These are phyloP conservation scores for Pseudomugil tenellus DNA, from an alignment of 2,797 vertebrate species.

Conservation along the genomic window DNA sequence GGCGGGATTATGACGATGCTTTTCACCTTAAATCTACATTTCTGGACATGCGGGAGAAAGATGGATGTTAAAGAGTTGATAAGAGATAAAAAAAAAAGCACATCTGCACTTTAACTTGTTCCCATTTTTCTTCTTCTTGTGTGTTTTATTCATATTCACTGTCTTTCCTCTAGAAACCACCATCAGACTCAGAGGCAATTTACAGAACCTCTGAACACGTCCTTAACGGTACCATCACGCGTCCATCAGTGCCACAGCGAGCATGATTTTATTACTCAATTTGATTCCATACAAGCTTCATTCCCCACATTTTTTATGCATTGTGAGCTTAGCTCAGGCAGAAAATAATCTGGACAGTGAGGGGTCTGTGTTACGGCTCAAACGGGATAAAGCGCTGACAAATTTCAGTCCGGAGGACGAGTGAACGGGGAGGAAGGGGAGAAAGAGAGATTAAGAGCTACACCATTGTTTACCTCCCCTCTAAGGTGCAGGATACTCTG, in stretches of 20 bases:
- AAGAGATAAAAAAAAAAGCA: background rate
- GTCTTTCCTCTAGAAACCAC: conserved; percentile 56
- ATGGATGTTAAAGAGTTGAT: background rate
- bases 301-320: conserved; percentile 73
- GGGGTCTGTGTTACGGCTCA: conserved; percentile 56
- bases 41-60: background rate
- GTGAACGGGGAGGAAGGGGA: conserved; percentile 58
- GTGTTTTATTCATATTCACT: conserved; percentile 38
- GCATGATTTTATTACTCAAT: conserved; percentile 75
- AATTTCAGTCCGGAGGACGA: conserved; percentile 64
- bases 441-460: conserved; percentile 75
- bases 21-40: background rate
- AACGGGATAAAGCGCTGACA: conserved; percentile 68
- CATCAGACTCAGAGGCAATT: conserved; percentile 62
- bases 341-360: conserved; percentile 69
- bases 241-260: conserved; percentile 66
- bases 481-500: conserved; percentile 72
- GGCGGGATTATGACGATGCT: background rate
- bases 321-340: conserved; percentile 63
- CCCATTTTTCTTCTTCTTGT: conserved; percentile 23
- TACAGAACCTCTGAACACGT: conserved; percentile 59
- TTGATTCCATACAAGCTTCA: conserved; percentile 71
- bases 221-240: conserved; percentile 67
- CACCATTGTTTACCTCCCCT: conserved; percentile 77
- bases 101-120: conserved; percentile 30